These are phyloP conservation scores for Luperina testacea DNA, from an alignment of 2,888 invertebrate genomes.

Conservation along the genomic window DNA sequence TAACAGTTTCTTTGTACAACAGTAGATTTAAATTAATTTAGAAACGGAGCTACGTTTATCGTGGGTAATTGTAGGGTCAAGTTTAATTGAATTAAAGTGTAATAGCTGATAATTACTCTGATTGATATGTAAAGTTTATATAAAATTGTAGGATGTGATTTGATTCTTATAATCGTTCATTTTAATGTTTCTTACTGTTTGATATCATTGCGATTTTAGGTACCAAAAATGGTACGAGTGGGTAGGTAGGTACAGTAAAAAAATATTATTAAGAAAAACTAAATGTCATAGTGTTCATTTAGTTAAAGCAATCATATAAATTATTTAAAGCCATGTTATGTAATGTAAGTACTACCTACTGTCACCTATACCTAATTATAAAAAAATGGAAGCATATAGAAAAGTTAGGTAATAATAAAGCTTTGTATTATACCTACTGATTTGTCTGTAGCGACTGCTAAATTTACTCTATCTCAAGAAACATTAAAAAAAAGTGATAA, in stretches of 20 bases:
- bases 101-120: conserved; percentile 44
- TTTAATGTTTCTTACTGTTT: not conserved
- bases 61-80: conserved; percentile 47
- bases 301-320: not conserved
- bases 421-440: not conserved
- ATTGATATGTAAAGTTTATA: conserved; percentile 50
- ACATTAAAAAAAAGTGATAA: too few species aligned
- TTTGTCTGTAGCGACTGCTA: not conserved
- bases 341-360: not conserved
- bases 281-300: not conserved
- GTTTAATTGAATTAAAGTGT: conserved; percentile 46
- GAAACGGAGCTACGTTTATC: conserved; percentile 36
- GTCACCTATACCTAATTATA: not conserved
- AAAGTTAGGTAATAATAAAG: not conserved
- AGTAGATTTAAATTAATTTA: conserved; percentile 58
- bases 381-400: not conserved
- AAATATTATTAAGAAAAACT: not conserved
- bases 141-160: conserved; percentile 17
- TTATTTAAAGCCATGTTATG: not conserved
- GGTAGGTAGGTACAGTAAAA: not conserved
- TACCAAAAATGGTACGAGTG: not conserved
- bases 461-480: not conserved
- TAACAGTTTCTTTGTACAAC: conserved; percentile 54
- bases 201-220: not conserved
- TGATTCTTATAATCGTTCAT: conserved; percentile 8